Base-by-base conservation (phyloP, 2,888 invertebrate genomes). In the Sesia apiformis region DNA sequence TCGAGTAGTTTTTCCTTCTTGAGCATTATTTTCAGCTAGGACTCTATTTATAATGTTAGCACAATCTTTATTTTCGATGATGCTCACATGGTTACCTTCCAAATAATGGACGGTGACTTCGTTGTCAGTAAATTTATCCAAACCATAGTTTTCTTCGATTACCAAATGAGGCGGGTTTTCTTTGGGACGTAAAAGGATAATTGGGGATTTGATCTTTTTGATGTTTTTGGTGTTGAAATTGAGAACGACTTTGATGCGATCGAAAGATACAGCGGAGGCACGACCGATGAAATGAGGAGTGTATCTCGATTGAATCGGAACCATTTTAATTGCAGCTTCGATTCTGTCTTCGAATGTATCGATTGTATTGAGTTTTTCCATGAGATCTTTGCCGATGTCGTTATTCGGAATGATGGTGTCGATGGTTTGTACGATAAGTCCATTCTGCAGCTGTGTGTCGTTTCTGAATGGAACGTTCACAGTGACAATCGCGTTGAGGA, bases 81-180 rank as follows among this genome's bases (percentile, higher is more conserved):
- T 93, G 49, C 92, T 92, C 0, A 91, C 74, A 66, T 96, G 95
- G 69, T 93, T 93, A 5, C 95, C 95, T 66, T 94, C 93, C n/a
- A 94, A 81, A 52, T 89, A 90, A 64, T 92, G 90, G 0, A 94
- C 82, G 0, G 90, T 88, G 0, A 94, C 90, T 3, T 85, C 84
- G 0, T 88, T 85, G 39, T 90, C 89, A 0, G 93, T 92, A 39
- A 90, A 73, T 72, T 91, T 89, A 0, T 91, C 90, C 0, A 95
- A 74, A 23, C 92, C 92, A 64, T 95, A 94, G 69, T 94, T 93
- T 40, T 93, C 92, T 53, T 92, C 91, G 3, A 91, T 71, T 0
- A 86, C 83, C 6, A 90, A 71, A n/a, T 90, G 65, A 0, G 90
- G 77, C 0, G 91, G 86, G 23, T 72, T 79, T 39, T 91, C 90